Evolutionary conservation across 2,797 vertebrate genomes (phyloP).

Genomic region (Gallinago stenura): DNA sequence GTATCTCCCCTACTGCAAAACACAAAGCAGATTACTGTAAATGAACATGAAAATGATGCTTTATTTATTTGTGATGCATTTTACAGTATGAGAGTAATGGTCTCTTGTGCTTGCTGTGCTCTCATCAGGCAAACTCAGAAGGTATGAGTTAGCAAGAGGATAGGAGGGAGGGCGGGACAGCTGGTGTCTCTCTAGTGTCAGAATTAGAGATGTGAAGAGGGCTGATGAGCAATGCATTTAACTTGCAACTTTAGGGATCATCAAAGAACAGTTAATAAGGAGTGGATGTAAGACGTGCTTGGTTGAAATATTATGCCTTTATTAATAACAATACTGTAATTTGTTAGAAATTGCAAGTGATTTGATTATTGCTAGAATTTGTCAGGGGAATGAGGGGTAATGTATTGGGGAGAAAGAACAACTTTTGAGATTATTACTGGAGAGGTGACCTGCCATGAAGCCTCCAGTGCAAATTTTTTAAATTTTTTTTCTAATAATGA

Average conservation of each 20-base stretch:
- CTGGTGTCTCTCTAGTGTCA: conserved; percentile 7
- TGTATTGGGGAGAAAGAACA: accelerated
- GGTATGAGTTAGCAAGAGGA: conserved; percentile 74
- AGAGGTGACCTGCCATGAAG: neutral
- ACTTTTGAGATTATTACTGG: neutral
- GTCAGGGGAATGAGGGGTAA: neutral
- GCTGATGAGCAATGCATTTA: neutral
- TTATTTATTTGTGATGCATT: conserved; percentile 30
- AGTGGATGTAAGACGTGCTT: neutral
- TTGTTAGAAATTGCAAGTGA: neutral
- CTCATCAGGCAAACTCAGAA: conserved; percentile 41
- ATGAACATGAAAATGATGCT: neutral
- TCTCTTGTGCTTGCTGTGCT: conserved; percentile 44
- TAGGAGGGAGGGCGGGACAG: neutral
- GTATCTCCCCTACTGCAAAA: neutral
- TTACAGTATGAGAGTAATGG: conserved; percentile 7
- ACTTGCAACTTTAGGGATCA: neutral
- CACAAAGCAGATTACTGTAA: neutral
- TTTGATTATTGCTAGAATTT: neutral
- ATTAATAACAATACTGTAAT: neutral
- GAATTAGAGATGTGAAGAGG: neutral
- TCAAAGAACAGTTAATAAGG: neutral
- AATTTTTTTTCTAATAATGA: neutral
- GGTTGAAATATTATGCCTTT: neutral
- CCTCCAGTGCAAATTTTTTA: neutral